These are phyloP conservation scores for Torymus auratus DNA, from an alignment of 2,888 invertebrate species.

Conservation along the genomic window DNA sequence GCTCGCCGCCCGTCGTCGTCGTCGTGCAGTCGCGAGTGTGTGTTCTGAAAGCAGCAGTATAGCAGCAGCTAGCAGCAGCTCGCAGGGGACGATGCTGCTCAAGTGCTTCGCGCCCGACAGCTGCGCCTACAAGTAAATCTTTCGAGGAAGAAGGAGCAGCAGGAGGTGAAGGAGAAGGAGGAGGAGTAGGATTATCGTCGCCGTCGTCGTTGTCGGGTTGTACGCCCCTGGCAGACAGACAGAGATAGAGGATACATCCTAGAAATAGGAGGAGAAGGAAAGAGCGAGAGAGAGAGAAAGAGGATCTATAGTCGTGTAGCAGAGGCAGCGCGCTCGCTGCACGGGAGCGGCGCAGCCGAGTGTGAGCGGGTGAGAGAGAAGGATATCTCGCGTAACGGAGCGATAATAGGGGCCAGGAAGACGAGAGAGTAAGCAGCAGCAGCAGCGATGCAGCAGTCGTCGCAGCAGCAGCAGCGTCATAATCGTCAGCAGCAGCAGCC, in stretches of 20 bases:
- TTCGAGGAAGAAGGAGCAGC: neutral
- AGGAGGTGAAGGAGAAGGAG: neutral
- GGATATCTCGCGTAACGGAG: constrained; percentile 26
- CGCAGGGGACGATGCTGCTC: constrained; percentile 69
- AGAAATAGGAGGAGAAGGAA: no score
- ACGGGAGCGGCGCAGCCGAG: no score
- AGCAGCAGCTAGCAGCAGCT: constrained; percentile 10
- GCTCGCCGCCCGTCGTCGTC: neutral
- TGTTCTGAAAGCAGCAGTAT: no score
- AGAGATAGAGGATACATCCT: no score
- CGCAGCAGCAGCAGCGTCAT: constrained; percentile 47
- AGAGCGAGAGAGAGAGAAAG: no score
- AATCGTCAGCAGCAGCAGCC: neutral
- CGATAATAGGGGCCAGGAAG: constrained; percentile 9
- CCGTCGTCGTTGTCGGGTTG: no score
- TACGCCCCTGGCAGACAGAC: no score
- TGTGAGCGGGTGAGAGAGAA: neutral
- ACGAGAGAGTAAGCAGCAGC: constrained; percentile 32
- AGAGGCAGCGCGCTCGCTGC: no score
- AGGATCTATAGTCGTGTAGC: no score
- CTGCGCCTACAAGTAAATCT: constrained; percentile 68
- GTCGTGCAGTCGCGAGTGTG: no score
- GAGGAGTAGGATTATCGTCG: neutral
- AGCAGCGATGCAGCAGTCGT: constrained; percentile 36
- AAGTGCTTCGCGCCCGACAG: constrained; percentile 71